Base-by-base conservation (phyloP, 2,888 invertebrate species). In the Schrankia costaestrigalis region DNA sequence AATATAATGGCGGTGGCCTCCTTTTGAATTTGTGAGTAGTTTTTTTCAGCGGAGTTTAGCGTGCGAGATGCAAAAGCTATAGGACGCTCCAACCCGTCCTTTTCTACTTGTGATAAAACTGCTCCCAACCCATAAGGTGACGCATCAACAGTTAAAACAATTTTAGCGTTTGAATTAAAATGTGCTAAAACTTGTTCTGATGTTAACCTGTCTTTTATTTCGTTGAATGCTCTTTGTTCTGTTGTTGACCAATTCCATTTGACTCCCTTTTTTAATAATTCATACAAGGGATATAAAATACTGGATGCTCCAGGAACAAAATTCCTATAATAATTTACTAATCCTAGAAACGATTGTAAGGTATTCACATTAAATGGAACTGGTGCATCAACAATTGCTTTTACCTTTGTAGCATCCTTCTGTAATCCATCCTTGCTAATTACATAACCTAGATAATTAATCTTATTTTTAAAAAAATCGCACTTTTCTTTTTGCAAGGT, bases 1-100 rank as follows among this genome's bases (percentile, higher is more conserved):
- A 46, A 56, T 9, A 57, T 46, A 26, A 52, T 59, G 3, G 56
- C 56, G 0, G 56, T 55, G 0, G 59, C 62, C 17, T 62, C 56
- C 11, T 53, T 57, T 37, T 56, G 51, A 4, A 61, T 53, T 23
- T 59, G 58, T 3, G 54, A 33, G 17, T 58, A 58, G 2, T 28
- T 30, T 21, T 44, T 54, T 17, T 56, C 56, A 1, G 51, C 49
- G 8, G 41, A 1, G 8, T 29, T 45, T 3, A 55, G 8, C 10
- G 32, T 33, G 2, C 32, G 14, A 7, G 26, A 33, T 9, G 24
- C 38, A 11, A 15, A 38, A 0, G 41, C 26, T 3, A 37, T 28
- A 0, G 41, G 37, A 4, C 41, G 18, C 8, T 44, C 37, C 6
- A 25, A 7, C 7, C 30, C 28, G 17, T 34, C 34, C 4, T 1